Percentiles rank a stretch among this genome's conserved stretches.
Evolutionary conservation across 2,113 vertebrate genomes (phyloP).

Genomic region (Notechis scutatus): DNA sequence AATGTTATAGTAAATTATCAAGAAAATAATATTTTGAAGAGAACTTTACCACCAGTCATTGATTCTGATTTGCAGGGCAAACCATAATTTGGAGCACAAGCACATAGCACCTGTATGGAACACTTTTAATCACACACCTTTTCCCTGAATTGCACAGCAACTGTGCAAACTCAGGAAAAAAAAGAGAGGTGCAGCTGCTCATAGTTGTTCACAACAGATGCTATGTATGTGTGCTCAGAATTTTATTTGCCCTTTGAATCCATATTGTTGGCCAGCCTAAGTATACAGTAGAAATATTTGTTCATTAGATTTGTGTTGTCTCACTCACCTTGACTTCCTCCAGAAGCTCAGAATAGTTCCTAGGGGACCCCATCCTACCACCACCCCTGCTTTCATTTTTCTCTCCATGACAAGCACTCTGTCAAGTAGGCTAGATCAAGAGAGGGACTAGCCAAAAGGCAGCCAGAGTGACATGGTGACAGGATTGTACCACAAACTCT

Average conservation of each 20-base stretch:
- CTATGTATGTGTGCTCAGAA: not conserved
- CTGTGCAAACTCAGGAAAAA: not conserved
- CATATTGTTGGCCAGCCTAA: not conserved
- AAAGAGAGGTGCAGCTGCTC: not conserved
- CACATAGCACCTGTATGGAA: not conserved
- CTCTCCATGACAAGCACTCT: not conserved
- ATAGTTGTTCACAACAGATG: not conserved
- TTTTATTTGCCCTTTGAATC: not conserved
- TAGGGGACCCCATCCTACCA: not conserved
- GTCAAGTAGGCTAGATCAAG: not conserved
- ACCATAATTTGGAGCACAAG: not conserved
- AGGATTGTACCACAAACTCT: not conserved
- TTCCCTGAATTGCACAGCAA: not conserved
- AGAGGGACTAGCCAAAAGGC: not conserved
- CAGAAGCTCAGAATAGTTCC: not conserved
- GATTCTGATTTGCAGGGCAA: not conserved
- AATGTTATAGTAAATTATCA: not conserved
- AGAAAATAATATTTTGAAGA: not conserved
- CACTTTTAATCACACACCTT: not conserved
- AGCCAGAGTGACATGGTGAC: not conserved
- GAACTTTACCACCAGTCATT: not conserved
- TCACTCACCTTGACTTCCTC: not conserved
- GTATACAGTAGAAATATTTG: not conserved
- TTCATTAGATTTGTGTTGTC: not conserved
- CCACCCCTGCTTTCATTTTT: not conserved